Base-by-base conservation (phyloP, 2,113 vertebrate species). In the Pungitius pungitius region DNA sequence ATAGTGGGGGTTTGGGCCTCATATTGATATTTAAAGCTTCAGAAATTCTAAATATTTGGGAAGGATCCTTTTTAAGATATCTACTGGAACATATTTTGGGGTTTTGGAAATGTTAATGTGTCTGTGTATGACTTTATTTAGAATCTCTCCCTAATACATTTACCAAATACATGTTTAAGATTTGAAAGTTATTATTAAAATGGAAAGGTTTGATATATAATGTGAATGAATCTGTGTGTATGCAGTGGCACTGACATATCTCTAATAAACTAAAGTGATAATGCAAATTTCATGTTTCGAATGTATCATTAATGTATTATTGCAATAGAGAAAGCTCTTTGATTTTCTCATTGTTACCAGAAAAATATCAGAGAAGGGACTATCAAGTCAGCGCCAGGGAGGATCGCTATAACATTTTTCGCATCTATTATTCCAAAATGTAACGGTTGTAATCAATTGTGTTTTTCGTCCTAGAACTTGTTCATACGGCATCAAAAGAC, bases 401-500 rank as follows among this genome's bases (percentile, higher is more conserved):
- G 52, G 5, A 18, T 55, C 55, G 8, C 26, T 39, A 18, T 54
- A 40, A 35, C 26, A 26, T 45, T n/a, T n/a, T 27, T 66, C n/a
- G 8, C 12, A n/a, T 0, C 1, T 14, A n/a, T 69, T 1, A 71
- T 18, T 75, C 7, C 1, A 17, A 12, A 61, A 40, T 2, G 9
- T 2, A 55, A 62, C 61, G 2, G 17, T 47, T 49, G 12, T 0
- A 54, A 26, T 58, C 1, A 6, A 22, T 14, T 30, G 0, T 14
- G 24, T 33, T 33, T 51, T 73, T 64, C 75, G 2, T 69, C 57
- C 58, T 51, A 97, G 96, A 96, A 66, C 93, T 97, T 58, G 88
- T 96, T 70, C 93, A 93, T 27, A 95, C 94, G 70, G 88, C 94
- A 17, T 90, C 88, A 35, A 95, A 96, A 82, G 96, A 97, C 0